These are phyloP conservation scores for Furcula furcula DNA, from an alignment of 2,888 invertebrate genomes.

Conservation along the genomic window DNA sequence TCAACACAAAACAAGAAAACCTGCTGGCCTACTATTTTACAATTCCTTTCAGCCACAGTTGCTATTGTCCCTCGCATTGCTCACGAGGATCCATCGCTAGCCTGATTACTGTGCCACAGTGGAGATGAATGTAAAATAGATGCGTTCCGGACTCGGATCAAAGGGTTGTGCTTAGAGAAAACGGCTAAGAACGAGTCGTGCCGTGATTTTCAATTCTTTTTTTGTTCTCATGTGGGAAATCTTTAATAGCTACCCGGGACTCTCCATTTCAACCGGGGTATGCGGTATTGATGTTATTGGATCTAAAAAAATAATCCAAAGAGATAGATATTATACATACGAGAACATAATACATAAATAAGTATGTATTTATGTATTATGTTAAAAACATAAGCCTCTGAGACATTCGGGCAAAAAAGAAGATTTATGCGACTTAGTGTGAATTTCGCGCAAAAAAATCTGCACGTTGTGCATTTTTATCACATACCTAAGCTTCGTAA, in stretches of 20 bases:
- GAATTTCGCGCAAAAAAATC: too few relatives aligned
- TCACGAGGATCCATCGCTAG: neutral
- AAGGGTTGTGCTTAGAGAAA: too few relatives aligned
- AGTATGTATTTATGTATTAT: too few relatives aligned
- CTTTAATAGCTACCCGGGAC: neutral
- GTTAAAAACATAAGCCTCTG: too few relatives aligned
- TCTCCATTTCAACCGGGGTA: neutral
- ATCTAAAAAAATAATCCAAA: neutral
- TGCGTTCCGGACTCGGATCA: neutral
- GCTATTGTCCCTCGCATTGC: neutral
- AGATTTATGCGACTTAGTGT: too few relatives aligned
- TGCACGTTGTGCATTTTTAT: too few relatives aligned
- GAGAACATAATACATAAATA: too few relatives aligned
- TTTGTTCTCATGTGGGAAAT: too few relatives aligned
- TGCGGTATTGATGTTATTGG: neutral
- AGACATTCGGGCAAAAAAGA: too few relatives aligned
- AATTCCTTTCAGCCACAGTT: conserved; percentile 2
- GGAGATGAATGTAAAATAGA: neutral
- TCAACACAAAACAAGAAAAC: too few relatives aligned
- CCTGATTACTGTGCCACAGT: neutral
- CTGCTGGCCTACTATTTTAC: neutral
- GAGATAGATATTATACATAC: too few relatives aligned
- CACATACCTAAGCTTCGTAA: too few relatives aligned
- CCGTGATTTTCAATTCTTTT: neutral
- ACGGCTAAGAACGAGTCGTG: neutral